Evolutionary conservation across 2,888 invertebrate genomes (phyloP).

Genomic region (Drosophila barbarae): DNA sequence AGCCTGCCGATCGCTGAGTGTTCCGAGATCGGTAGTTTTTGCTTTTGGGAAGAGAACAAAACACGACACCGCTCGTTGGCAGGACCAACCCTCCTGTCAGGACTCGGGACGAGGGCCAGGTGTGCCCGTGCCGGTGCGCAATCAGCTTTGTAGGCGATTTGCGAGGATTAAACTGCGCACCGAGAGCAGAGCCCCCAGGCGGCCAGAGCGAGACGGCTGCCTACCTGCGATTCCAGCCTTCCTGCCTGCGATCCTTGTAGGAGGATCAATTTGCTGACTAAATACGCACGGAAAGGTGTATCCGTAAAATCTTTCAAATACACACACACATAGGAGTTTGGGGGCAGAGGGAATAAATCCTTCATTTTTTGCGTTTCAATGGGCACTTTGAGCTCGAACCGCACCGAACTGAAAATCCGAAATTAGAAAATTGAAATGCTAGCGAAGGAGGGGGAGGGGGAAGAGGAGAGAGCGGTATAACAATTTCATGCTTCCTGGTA

Average conservation of each 20-base stretch:
- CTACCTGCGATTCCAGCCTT: constrained; percentile 52
- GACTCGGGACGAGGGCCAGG: constrained; percentile 34
- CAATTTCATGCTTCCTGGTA: constrained; percentile 70
- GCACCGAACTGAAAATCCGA: constrained; percentile 51
- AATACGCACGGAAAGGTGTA: constrained; percentile 70
- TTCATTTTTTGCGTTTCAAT: constrained; percentile 72
- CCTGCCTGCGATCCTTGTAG: constrained; percentile 45
- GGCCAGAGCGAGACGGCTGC: constrained; percentile 44
- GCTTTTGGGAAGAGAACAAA: constrained; percentile 53
- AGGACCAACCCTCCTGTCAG: constrained; percentile 55
- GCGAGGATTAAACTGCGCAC: constrained; percentile 73
- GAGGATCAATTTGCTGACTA: constrained; percentile 74
- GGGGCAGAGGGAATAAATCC: constrained; percentile 46
- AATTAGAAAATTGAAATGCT: constrained; percentile 68
- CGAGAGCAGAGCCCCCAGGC: constrained; percentile 8
- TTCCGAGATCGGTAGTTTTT: constrained; percentile 45
- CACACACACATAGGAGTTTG: constrained; percentile 8
- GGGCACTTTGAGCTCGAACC: constrained; percentile 63
- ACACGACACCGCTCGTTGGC: constrained; percentile 58
- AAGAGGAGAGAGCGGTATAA: constrained; percentile 19
- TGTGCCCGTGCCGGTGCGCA: constrained; percentile 65
- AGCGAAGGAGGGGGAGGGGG: background rate
- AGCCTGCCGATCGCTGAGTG: constrained; percentile 43
- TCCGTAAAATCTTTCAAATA: constrained; percentile 64
- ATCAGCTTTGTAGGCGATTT: constrained; percentile 76